Base-by-base conservation (phyloP, 2,888 invertebrate species). In the Melolontha melolontha region DNA sequence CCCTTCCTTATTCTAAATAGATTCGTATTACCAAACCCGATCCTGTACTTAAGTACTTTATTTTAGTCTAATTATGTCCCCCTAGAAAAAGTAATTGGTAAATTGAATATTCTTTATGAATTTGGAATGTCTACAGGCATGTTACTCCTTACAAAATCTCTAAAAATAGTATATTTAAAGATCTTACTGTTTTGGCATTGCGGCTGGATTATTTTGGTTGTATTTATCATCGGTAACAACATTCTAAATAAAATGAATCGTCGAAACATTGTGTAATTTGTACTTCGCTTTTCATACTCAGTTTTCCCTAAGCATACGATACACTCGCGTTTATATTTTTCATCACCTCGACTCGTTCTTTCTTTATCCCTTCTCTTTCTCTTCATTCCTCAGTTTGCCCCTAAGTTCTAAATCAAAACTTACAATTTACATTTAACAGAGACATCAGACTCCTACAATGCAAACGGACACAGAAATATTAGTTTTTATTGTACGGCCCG, bases 381-480 rank as follows among this genome's bases (percentile, higher is more conserved):
- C 17, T 47, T 14, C 47, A 11, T 59, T 59, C 14, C 34, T 6
- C 29, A 10, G 16, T 34, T 29, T 41, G 11, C 34, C 34, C 29
- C 52, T 10, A 41, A 17, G 41, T 50, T 59, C 67, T 67, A 65
- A 68, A 68, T 65, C 68, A 65, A 68, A 65, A 65, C 57, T 57
- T 57, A 68, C 64, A 68, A 68, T 57, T 64, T 67, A 52, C 52
- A 51, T 65, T 70, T 73, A 80, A 81, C 76, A 80, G 77, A 81
- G 80, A 80, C 78, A 79, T 81, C 79, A 80, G 76, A 76, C 77
- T 74, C 75, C 77, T 73, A 78, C 79, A 79, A 79, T 75, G 75
- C 74, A 74, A 74, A 72, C 74, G 75, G 81, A 81, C 81, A 79
- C 77, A 78, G 79, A 82, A 80, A 79, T 78, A 82, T 81, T 76